Conservation (phyloP, 2,113 vertebrate species). For the Larimichthys crocea region DNA sequence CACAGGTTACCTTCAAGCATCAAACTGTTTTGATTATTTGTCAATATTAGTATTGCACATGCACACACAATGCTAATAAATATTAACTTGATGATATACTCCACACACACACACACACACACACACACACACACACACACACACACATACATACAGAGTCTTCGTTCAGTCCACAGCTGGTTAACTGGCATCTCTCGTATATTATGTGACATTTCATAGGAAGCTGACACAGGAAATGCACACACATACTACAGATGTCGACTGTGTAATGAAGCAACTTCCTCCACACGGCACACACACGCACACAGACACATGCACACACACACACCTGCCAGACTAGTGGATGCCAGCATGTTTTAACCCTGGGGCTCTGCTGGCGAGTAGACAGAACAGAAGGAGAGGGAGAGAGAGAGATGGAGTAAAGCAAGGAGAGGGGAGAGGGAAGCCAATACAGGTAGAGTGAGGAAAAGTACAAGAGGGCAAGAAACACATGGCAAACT, state of each 20-base stretch:
- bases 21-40: background rate
- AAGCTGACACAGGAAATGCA: constrained; percentile 46
- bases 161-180: constrained; percentile 14
- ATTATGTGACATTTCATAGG: constrained; percentile 54
- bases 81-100: background rate
- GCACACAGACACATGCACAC: constrained; percentile 23
- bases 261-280: constrained; percentile 51
- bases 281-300: constrained; percentile 6
- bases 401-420: constrained; percentile 42
- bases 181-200: constrained; percentile 27
- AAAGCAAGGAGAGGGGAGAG: constrained; percentile 31
- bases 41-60: background rate
- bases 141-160: background rate
- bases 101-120: background rate
- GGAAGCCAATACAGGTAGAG: constrained; percentile 45
- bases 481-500: constrained; percentile 36
- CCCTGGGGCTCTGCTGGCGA: constrained; percentile 66
- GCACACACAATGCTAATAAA: too few relatives aligned
- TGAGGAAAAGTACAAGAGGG: constrained; percentile 34
- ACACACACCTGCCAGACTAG: constrained; percentile 59
- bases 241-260: constrained; percentile 56
- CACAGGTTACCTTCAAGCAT: too few relatives aligned
- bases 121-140: background rate
- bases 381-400: constrained; percentile 69
- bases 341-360: constrained; percentile 74